Conservation (phyloP, 2,113 vertebrate genomes). For the Nymphicus hollandicus region DNA sequence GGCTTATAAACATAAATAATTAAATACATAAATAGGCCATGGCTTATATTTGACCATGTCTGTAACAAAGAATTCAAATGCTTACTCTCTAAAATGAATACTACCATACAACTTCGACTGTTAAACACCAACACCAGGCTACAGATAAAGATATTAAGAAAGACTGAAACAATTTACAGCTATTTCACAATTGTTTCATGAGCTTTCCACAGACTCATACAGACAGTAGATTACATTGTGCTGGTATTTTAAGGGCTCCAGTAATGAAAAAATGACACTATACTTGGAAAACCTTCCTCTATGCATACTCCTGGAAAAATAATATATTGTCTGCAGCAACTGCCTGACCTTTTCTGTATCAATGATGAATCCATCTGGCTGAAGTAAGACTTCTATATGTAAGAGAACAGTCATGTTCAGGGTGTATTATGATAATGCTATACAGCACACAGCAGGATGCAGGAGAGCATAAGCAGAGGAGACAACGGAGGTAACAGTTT, state of each 20-base stretch:
- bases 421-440: neutral
- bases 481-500: neutral
- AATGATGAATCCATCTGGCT: neutral
- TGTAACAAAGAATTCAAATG: neutral
- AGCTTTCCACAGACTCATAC: neutral
- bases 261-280: neutral
- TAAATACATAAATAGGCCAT: neutral
- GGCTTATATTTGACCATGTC: neutral
- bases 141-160: neutral
- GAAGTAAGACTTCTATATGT: neutral
- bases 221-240: neutral
- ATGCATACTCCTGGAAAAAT: neutral
- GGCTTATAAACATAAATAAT: neutral
- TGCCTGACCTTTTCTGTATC: neutral
- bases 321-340: neutral
- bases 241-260: neutral
- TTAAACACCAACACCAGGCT: neutral
- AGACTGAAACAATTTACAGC: neutral
- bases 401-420: neutral
- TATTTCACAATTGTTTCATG: neutral
- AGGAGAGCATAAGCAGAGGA: neutral
- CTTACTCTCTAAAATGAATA: neutral
- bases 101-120: neutral
- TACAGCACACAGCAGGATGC: neutral
- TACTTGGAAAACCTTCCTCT: neutral